Evolutionary conservation across 2,888 invertebrate genomes (phyloP), one percentile per base, ranked within the genome.

Genomic region (Eulithis testata): DNA sequence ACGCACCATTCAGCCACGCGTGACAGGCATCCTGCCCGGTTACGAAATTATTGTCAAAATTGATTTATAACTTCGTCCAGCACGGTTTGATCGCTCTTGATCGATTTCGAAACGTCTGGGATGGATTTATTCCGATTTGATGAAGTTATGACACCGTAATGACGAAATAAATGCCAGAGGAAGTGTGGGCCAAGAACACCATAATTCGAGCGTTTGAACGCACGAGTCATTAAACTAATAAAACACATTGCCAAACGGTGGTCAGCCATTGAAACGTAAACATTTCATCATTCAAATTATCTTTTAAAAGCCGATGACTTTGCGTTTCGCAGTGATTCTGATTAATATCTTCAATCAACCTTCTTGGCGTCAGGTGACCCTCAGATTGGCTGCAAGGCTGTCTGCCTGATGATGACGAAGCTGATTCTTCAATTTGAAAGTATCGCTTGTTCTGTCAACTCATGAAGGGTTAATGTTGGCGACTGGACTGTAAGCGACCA

Each of bases 281-380:
- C 60, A 73, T 61, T 68, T 61, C 63, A 65, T 59, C 66, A 71
- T 71, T 66, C 63, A 68, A 66, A 69, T 70, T 66, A 66, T 57
- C 49, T 63, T 71, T 71, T 52, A 66, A 70, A 66, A 72, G 62
- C 51, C 50, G 67, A 71, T 71, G 73, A 70, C 59, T 66, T 40
- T 37, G 68, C 70, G 37, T 60, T 69, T 65, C 60, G 56, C 52
- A 9, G 56, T 57, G 65, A 70, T 74, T 72, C 69, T 69, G 70
- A 69, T 73, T 70, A 71, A 70, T 73, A 64, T 65, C 63, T 61
- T 61, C 60, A 61, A 66, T 56, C 65, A 68, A 70, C 70, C 68
- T 68, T 57, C 61, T 56, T 51, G 74, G 74, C 71, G 73, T 70
- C 73, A 63, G 55, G 53, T 55, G 71, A 72, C 72, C 71, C 64